Base-by-base conservation (phyloP, 2,113 vertebrate genomes). In the Phalacrocorax brasilianus region DNA sequence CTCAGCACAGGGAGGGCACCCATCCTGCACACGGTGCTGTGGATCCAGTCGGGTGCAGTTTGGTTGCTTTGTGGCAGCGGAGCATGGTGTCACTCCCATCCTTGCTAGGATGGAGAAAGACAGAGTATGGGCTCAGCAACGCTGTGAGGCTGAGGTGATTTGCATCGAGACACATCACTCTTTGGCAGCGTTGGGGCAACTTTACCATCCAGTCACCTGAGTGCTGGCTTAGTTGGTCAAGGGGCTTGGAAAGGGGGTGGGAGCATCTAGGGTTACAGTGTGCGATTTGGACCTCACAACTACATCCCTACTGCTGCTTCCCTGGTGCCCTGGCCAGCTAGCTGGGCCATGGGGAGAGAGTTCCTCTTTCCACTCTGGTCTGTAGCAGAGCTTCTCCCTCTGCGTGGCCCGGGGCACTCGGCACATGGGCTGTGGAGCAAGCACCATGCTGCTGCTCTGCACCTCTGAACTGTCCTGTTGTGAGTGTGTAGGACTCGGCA, bases 401-500 rank as follows among this genome's bases (percentile, higher is more conserved):
- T 58, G 30, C 6, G 1, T 73, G 52, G 21, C 19, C 38, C 17
- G 16, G 59, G 68, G n/a, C 28, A 35, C 1, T 2, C 13, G 62
- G 56, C 27, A 6, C 0, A 0, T n/a, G 40, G 59, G 40, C 40
- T 87, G 44, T 42, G 40, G 22, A 77, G 58, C 40, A 47, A 52
- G 50, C 56, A 10, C 52, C 32, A 14, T 2, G 3, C 50, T 49
- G 42, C 52, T 88, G 38, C 42, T 62, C 61, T 88, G 55, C 20
- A 5, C 42, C 44, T 50, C 73, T 65, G 59, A 44, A 11, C 40
- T 78, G 61, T 71, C 47, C n/a, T 8, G 8, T 4, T 82, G 32
- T 16, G 20, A 0, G 0, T 75, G 24, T 0, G 0, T 5, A 20
- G 22, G 17, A 42, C 47, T 92, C 21, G 21, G 38, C 0, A 2